Conservation (phyloP, 2,888 invertebrate species). For the Machimus rusticus region DNA sequence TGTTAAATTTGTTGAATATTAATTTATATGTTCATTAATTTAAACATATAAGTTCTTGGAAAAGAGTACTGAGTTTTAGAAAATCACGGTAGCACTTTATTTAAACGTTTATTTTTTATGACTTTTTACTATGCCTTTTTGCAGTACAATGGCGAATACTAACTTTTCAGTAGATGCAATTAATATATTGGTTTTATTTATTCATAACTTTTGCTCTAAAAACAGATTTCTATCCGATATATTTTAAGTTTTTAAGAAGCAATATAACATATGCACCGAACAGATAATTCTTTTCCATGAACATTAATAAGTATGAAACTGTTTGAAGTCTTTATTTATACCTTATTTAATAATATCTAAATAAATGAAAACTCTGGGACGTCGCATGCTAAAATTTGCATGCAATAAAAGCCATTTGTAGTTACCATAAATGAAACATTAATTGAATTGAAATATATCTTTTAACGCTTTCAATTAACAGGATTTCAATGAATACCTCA, state of each 20-base stretch:
- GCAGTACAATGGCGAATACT: neutral
- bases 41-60: neutral
- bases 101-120: neutral
- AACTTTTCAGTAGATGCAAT: neutral
- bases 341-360: neutral
- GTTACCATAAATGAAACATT: neutral
- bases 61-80: neutral
- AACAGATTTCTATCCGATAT: no score
- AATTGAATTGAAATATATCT: slow-evolving; percentile 25
- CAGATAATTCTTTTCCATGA: neutral
- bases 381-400: neutral
- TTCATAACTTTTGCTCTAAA: no score
- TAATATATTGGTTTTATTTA: neutral
- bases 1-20: neutral
- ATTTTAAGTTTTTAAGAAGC: neutral
- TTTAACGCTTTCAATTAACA: slow-evolving; percentile 52
- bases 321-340: neutral
- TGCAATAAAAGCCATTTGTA: neutral
- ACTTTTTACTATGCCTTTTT: neutral
- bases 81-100: neutral
- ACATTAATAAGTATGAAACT: neutral
- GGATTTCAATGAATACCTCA: slow-evolving; percentile 64
- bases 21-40: neutral
- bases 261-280: neutral
- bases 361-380: neutral